phyloP scores from a whole-genome alignment of 2,888 invertebrate species.

The Lottia scabra region DNA sequence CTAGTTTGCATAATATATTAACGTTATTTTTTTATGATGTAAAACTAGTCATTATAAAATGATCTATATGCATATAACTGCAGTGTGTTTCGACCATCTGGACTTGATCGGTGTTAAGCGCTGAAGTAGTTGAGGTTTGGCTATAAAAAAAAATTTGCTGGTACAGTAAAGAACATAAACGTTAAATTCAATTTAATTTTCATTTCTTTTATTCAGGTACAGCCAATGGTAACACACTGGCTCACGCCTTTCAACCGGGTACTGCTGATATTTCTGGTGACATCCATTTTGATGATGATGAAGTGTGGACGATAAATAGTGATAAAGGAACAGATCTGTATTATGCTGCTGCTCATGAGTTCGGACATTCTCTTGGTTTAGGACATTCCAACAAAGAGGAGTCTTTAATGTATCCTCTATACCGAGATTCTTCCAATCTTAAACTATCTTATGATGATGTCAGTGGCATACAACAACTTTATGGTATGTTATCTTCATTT shows the following conservation, averaged over 20 bases:
- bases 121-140: no score
- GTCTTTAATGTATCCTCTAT: slow-evolving; percentile 67
- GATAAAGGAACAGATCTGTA: slow-evolving; percentile 52
- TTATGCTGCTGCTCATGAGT: slow-evolving; percentile 67
- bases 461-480: slow-evolving; percentile 57
- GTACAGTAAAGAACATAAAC: no score
- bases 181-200: no score
- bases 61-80: no score
- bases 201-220: not conserved
- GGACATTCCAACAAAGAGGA: slow-evolving; percentile 59
- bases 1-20: no score
- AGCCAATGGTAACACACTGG: slow-evolving; percentile 53
- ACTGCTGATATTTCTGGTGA: slow-evolving; percentile 55
- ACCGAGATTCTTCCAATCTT: slow-evolving; percentile 60
- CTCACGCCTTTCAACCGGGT: slow-evolving; percentile 68
- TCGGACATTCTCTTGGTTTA: slow-evolving; percentile 67
- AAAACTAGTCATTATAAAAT: no score
- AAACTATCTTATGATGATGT: slow-evolving; percentile 61
- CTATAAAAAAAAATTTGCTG: no score
- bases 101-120: no score
- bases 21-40: no score
- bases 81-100: no score
- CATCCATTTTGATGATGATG: slow-evolving; percentile 67
- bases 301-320: slow-evolving; percentile 59
- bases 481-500: slow-evolving; percentile 47